Evolutionary conservation across 2,797 vertebrate genomes (phyloP).

Genomic region (Carapus acus): DNA sequence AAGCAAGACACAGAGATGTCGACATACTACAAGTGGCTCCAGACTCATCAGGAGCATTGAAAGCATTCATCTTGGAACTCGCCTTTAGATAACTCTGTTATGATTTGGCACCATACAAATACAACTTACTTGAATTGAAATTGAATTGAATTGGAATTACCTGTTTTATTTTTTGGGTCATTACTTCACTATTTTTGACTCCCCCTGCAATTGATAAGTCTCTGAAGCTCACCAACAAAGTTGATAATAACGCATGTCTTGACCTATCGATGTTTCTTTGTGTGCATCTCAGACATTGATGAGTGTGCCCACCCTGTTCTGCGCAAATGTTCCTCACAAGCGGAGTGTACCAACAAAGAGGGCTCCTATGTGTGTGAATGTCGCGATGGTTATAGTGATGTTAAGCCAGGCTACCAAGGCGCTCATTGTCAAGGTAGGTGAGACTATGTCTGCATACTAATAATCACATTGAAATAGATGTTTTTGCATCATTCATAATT

Average conservation of each 20-base stretch:
- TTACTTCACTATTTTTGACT: too few relatives aligned
- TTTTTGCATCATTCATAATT: too few relatives aligned
- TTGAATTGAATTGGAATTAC: too few relatives aligned
- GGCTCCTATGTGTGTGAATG: constrained; percentile 68
- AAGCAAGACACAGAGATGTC: too few relatives aligned
- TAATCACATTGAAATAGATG: background rate
- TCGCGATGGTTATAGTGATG: constrained; percentile 50
- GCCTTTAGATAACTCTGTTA: too few relatives aligned
- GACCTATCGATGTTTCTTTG: background rate
- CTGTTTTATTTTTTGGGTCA: too few relatives aligned
- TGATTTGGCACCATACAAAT: too few relatives aligned
- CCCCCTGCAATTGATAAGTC: too few relatives aligned
- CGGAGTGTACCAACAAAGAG: constrained; percentile 63
- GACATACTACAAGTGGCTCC: too few relatives aligned
- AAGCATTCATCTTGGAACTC: too few relatives aligned
- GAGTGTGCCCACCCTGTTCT: constrained; percentile 62
- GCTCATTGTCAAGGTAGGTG: constrained; percentile 56
- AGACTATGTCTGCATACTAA: background rate
- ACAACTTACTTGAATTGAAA: too few relatives aligned
- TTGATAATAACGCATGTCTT: background rate
- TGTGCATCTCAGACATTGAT: constrained; percentile 62
- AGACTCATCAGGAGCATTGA: too few relatives aligned
- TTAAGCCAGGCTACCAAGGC: constrained; percentile 49
- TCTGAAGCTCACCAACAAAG: background rate
- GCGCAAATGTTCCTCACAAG: constrained; percentile 51